Conservation (phyloP, 2,797 vertebrate species). For the Pipistrellus pygmaeus region DNA sequence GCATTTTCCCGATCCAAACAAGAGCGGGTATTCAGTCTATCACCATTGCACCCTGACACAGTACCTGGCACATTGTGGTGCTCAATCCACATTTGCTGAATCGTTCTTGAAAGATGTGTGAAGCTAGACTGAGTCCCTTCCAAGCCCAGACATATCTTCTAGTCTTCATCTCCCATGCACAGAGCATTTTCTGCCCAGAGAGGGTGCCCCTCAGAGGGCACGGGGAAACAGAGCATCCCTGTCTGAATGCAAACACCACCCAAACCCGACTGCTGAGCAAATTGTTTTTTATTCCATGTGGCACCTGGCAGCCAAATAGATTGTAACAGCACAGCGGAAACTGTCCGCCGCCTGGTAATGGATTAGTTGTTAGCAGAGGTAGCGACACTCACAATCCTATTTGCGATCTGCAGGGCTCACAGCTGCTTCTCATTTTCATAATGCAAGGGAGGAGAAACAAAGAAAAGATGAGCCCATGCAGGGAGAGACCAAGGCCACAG, state of each 20-base stretch:
- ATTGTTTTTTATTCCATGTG: conserved; percentile 73
- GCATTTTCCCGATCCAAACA: not conserved
- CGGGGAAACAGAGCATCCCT: not conserved
- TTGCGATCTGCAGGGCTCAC: conserved; percentile 80
- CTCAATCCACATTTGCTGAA: not conserved
- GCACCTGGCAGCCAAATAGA: conserved; percentile 80
- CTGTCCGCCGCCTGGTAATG: conserved; percentile 77
- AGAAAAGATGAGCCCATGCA: conserved; percentile 16
- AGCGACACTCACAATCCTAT: conserved; percentile 73
- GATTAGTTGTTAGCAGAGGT: conserved; percentile 84
- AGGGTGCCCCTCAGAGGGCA: not conserved
- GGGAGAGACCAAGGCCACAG: not conserved
- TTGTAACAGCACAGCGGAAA: conserved; percentile 72
- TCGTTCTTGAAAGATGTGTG: not conserved
- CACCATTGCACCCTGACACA: not conserved
- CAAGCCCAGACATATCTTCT: not conserved
- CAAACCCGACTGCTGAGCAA: conserved; percentile 59
- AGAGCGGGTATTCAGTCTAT: not conserved
- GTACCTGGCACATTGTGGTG: not conserved
- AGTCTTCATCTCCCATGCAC: not conserved
- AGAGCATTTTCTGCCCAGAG: not conserved
- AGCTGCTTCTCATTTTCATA: conserved; percentile 83
- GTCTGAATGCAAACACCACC: conserved; percentile 41
- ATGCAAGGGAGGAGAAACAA: conserved; percentile 73
- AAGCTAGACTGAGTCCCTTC: not conserved